Base-by-base conservation (phyloP, 1,140 invertebrate genomes). In the Drosophila prosaltans region DNA sequence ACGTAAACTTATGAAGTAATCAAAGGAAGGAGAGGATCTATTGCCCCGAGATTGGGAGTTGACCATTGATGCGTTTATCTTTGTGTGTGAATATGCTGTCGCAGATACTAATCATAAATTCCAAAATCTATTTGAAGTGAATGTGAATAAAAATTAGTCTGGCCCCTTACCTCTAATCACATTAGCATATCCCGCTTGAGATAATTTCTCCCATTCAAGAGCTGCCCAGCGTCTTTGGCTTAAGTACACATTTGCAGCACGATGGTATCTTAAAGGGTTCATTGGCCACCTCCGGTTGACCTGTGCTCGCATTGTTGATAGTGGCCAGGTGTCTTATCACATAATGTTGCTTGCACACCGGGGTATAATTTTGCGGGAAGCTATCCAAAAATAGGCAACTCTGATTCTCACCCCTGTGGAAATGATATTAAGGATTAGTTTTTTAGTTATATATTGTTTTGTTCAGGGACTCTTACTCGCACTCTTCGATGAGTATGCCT, bases 271-370 rank as follows among this genome's bases (percentile, higher is more conserved):
- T 89, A 71, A 95, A 95, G 24, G 72, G 28, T 10, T 78, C 66
- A 24, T 71, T 82, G n/a, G 62, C 65, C 24, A 78, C 76, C 59
- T 89, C 77, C 0, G 75, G 62, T 39, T 70, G 40, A 1, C 77
- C 80, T 9, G 21, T 48, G 51, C 32, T 71, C 2, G 21, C 57
- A 48, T 80, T 80, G 21, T 77, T 65, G 2, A 88, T 74, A 26
- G 84, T 83, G 58, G 63, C 84, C 70, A 88, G 45, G 30, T 70
- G 78, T 24, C 77, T 76, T n/a, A 83, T 64, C 45, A 78, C 94
- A 73, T 93, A 95, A 76, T 95, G 95, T 74, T 96, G 95, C 74
- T 94, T 94, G 89, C 95, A 96, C 0, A 74, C 81, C 0, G 94
- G 93, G 57, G 72, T 93, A 83, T 94, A 94, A 1, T 93, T 93